Conservation (phyloP, 2,797 vertebrate species). For the Eptatretus atami region DNA sequence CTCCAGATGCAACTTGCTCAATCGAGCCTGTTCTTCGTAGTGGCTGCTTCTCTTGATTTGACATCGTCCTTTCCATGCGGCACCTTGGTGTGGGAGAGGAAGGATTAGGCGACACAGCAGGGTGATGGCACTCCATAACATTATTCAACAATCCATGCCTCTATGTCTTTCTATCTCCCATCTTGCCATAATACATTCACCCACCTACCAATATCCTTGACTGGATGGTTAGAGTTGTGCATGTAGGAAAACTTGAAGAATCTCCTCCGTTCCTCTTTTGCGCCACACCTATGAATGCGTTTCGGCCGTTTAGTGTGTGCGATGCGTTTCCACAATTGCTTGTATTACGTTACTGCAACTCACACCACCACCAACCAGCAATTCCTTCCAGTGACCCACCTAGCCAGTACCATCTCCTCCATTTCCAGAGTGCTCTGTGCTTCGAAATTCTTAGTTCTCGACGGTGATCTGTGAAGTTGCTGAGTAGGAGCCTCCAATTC, state of each 20-base stretch:
- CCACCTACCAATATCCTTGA: conserved; percentile 73
- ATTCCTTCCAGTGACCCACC: no score
- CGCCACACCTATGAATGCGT: conserved; percentile 98
- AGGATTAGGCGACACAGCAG: conserved; percentile 16
- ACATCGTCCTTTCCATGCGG: conserved; percentile 90
- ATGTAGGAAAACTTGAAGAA: conserved; percentile 83
- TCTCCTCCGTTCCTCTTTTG: conserved; percentile 65
- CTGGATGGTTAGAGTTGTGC: conserved; percentile 98
- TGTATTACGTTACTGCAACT: conserved; percentile 13
- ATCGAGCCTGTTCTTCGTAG: conserved; percentile 71
- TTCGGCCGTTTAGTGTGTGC: conserved; percentile 77
- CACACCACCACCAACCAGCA: no score
- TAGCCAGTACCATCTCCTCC: no score
- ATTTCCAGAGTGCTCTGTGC: no score
- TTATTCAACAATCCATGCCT: conserved; percentile 10
- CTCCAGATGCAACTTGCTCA: conserved; percentile 83
- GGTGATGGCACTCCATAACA: conserved; percentile 10
- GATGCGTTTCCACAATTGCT: conserved; percentile 30
- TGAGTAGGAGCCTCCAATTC: no score
- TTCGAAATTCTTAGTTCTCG: no score
- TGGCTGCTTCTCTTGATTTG: conserved; percentile 87
- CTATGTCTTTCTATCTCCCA: conserved; percentile 14
- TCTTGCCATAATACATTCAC: not conserved
- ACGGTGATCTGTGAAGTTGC: no score
- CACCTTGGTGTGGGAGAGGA: conserved; percentile 20